Percentiles rank a stretch among this genome's conserved stretches.
Conservation (phyloP, 37 sponge, comb jelly and placozoan species). For the Amphimedon queenslandica region DNA sequence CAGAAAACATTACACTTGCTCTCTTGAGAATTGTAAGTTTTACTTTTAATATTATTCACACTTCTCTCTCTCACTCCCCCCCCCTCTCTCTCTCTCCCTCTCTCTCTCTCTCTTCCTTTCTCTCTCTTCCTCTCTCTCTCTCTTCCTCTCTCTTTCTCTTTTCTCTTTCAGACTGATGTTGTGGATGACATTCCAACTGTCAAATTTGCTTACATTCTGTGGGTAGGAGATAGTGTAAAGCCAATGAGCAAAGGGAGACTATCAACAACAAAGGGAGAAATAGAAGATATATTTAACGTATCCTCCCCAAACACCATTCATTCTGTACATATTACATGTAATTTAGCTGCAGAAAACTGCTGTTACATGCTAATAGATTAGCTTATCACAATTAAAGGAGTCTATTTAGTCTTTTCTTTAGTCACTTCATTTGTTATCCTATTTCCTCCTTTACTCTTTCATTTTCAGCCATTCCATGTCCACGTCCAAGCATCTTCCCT, state of each 20-base stretch:
- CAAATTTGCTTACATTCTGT: conserved; percentile 82
- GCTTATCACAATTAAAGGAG: too few relatives aligned
- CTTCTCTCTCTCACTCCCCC: neutral
- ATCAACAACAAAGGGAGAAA: conserved; percentile 74
- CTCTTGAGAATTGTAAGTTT: conserved; percentile 75
- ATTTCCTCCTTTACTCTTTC: conserved; percentile 6
- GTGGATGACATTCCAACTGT: conserved; percentile 87
- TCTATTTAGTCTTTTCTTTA: too few relatives aligned
- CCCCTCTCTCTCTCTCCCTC: too few relatives aligned
- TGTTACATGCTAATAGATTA: too few relatives aligned
- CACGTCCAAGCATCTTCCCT: conserved; percentile 58
- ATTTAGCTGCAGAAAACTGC: neutral
- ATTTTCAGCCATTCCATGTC: conserved; percentile 65
- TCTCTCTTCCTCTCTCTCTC: too few relatives aligned
- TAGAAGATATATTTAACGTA: conserved; percentile 74
- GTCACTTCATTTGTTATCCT: neutral
- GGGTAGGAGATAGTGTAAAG: conserved; percentile 85
- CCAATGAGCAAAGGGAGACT: conserved; percentile 82
- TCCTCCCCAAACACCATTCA: conserved; percentile 11
- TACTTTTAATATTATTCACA: neutral
- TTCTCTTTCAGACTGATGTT: conserved; percentile 60
- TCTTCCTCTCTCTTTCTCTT: neutral
- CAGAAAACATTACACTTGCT: conserved; percentile 47
- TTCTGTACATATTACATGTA: neutral
- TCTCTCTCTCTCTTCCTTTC: too few relatives aligned